Evolutionary conservation across 2,113 vertebrate genomes (phyloP).

Genomic region (Ceratotherium simum): DNA sequence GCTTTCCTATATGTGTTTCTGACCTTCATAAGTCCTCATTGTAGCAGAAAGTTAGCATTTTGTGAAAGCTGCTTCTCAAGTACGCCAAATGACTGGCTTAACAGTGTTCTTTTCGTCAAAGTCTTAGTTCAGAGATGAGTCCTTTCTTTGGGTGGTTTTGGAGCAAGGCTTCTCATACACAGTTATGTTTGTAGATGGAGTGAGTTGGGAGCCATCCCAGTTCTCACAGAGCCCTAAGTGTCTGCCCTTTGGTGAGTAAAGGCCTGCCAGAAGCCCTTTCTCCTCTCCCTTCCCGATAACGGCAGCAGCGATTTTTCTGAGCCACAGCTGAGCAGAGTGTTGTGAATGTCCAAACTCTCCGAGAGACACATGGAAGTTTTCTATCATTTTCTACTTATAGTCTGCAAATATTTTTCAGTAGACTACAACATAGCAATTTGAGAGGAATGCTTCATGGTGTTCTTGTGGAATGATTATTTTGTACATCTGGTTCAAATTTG

Average conservation of each 20-base stretch:
- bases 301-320: background rate
- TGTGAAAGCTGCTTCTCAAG: background rate
- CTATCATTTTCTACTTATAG: background rate
- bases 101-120: background rate
- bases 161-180: background rate
- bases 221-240: background rate
- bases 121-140: background rate
- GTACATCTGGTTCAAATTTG: conserved; percentile 46
- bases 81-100: background rate
- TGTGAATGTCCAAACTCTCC: background rate
- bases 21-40: background rate
- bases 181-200: background rate
- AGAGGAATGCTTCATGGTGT: background rate
- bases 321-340: background rate
- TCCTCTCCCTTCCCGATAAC: accelerated
- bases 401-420: conserved; percentile 27
- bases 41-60: background rate
- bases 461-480: background rate
- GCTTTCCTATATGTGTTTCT: background rate
- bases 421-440: background rate
- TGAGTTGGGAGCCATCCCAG: background rate
- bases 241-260: background rate
- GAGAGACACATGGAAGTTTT: conserved; percentile 19
- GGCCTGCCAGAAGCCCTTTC: background rate
- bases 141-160: background rate